phyloP scores from a whole-genome alignment of 2,888 invertebrate genomes.

The Alentia gelatinosa region DNA sequence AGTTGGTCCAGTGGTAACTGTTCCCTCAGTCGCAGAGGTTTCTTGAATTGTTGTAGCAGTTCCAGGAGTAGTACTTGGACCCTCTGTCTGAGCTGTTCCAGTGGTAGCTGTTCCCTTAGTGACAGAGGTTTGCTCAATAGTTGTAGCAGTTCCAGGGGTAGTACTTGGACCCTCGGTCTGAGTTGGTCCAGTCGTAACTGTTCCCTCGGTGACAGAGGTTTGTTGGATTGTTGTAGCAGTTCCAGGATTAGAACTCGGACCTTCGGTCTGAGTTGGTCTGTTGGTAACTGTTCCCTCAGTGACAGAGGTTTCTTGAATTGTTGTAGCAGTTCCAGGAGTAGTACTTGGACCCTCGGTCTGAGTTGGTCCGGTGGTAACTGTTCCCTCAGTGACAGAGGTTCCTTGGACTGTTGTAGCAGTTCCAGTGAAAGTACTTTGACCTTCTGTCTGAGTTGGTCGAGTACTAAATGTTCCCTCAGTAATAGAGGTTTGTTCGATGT shows the following conservation, averaged over 20 bases:
- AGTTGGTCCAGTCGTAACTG: background rate
- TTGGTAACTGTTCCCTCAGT: background rate
- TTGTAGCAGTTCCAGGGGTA: background rate
- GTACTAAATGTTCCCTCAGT: background rate
- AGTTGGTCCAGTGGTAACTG: background rate
- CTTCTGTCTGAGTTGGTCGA: background rate
- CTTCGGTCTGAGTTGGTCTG: too few species aligned
- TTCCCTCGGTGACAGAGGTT: background rate
- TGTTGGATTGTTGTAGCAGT: background rate
- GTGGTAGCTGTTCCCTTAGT: background rate
- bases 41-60: background rate
- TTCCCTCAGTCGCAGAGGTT: background rate
- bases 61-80: background rate
- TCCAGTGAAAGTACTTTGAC: background rate
- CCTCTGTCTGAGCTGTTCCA: background rate
- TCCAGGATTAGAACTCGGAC: background rate
- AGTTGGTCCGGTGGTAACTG: background rate
- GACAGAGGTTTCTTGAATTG: too few species aligned
- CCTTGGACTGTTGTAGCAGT: background rate
- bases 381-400: background rate
- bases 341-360: background rate
- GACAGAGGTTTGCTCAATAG: too few species aligned
- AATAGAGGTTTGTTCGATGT: background rate
- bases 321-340: background rate
- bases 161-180: background rate